Evolutionary conservation across 2,113 vertebrate species (phyloP).

Genomic region (Murina feae): DNA sequence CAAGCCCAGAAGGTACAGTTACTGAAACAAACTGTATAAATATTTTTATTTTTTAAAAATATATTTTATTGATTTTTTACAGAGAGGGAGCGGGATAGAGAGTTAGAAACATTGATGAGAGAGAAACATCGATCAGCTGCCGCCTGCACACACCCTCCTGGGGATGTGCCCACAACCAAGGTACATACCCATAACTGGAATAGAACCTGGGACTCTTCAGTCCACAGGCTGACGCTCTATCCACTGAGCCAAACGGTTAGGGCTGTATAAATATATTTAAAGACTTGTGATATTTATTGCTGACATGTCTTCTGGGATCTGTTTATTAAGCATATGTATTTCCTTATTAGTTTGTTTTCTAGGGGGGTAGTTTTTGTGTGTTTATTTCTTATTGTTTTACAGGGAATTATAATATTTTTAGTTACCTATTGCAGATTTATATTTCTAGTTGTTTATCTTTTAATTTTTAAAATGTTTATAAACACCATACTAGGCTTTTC

Average conservation of each 20-base stretch:
- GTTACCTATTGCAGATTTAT: background rate
- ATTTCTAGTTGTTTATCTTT: background rate
- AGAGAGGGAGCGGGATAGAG: no score
- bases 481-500: background rate
- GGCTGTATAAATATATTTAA: background rate
- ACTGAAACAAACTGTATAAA: slow-evolving; percentile 31
- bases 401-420: background rate
- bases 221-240: no score
- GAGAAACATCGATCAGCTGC: no score
- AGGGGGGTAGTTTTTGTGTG: background rate
- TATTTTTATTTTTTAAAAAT: no score
- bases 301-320: background rate
- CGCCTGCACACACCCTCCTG: no score
- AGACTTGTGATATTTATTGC: background rate
- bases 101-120: no score
- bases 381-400: slow-evolving; percentile 2
- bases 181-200: no score
- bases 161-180: no score
- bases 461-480: background rate
- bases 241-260: no score
- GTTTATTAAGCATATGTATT: background rate
- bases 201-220: no score
- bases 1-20: background rate
- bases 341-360: slow-evolving; percentile 7
- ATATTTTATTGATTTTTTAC: no score